Base-by-base conservation (phyloP, 2,797 vertebrate genomes). In the Arctocebus calabarensis region DNA sequence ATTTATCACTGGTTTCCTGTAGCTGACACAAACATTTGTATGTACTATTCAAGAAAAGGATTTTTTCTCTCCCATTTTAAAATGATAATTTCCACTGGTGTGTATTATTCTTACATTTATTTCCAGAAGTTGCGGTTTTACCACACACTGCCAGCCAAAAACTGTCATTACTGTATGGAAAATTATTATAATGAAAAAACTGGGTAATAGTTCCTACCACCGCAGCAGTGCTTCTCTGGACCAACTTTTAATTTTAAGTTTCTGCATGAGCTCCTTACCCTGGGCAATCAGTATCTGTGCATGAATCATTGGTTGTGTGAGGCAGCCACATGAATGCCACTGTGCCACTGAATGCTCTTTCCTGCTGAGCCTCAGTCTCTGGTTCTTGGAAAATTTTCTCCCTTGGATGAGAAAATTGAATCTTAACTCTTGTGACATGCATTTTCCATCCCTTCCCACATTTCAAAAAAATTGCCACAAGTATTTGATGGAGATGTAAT, bases 181-280 rank as follows among this genome's bases (percentile, higher is more conserved):
- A 81, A 87, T 64, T 32, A 81, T 62, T 66, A 92, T 87, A 92
- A 66, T 94, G 73, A 71, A 92, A 96, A 96, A 34, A 3, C 77
- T 95, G 61, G 45, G 77, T 34, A 88, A 12, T 70, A 16, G 10
- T 82, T 83, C 4, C 1, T 66, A 78, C 23, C 6, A 88, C 37
- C 59, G 19, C 71, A 74, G 71, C 48, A n/a, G 92, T 85, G n/a
- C 3, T 88, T 88, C 82, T 48, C 45, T 61, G 45, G 40, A 79
- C 57, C 37, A 61, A 29, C 43, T 59, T 84, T 87, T 19, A 34
- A 16, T 52, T 52, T 52, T 52, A 52, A 52, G 48, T 52, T 82
- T 74, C 86, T 84, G 1, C 37, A 2, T 52, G 62, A 52, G 8
- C 29, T 64, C 5, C 7, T 92, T 94, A 74, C 32, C 48, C 82